Percentiles rank a stretch among this genome's conserved stretches.
These are phyloP conservation scores for Psephotus haematonotus DNA, from an alignment of 2,113 vertebrate genomes.

Conservation along the genomic window DNA sequence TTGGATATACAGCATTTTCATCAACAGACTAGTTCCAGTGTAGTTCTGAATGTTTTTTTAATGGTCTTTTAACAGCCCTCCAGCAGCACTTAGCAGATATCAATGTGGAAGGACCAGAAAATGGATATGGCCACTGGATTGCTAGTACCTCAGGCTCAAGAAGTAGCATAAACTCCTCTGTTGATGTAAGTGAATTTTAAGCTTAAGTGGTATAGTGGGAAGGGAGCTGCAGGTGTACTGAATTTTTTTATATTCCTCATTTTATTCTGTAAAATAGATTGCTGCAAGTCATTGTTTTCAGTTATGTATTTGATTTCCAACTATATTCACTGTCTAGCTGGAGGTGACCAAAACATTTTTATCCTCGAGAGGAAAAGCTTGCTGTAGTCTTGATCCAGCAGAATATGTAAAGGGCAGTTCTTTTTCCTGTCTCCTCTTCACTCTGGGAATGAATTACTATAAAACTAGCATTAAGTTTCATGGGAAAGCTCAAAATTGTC, in stretches of 20 bases:
- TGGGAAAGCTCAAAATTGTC: background rate
- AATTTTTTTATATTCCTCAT: background rate
- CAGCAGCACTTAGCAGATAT: conserved; percentile 98
- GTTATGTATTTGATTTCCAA: background rate
- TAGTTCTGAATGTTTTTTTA: background rate
- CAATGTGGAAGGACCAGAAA: conserved; percentile 95
- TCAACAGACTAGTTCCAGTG: background rate
- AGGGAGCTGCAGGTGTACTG: background rate
- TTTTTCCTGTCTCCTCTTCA: background rate
- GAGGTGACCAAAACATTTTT: background rate
- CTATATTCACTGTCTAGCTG: background rate
- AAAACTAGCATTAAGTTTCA: background rate
- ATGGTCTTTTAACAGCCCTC: conserved; percentile 79
- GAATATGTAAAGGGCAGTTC: background rate
- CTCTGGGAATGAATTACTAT: background rate
- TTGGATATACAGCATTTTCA: background rate
- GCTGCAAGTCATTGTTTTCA: background rate
- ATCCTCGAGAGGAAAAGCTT: background rate
- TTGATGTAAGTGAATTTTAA: conserved; percentile 83
- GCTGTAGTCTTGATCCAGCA: background rate
- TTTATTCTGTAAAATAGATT: background rate
- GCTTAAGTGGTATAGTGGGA: background rate
- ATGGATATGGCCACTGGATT: conserved; percentile 96
- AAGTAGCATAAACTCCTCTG: conserved; percentile 85
- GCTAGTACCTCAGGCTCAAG: conserved; percentile 95